Conservation (phyloP, 2,113 vertebrate genomes). For the Scomber colias region DNA sequence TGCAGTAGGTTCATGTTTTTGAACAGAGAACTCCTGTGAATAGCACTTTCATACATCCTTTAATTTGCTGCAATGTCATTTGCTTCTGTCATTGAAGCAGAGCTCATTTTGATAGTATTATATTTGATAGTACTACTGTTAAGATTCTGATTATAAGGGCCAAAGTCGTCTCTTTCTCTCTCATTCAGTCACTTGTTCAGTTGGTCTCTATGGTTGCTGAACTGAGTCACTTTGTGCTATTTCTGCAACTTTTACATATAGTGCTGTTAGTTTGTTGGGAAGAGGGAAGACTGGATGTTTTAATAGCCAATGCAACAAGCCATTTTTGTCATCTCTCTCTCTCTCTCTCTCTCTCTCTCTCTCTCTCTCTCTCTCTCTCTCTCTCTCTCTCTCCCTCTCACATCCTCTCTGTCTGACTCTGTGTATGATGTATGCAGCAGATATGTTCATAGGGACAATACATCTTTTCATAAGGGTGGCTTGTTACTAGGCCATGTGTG, state of each 20-base stretch:
- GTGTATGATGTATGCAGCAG: no score
- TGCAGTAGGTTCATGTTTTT: not conserved
- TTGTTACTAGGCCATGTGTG: not conserved
- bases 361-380: not conserved
- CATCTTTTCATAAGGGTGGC: conserved; percentile 11
- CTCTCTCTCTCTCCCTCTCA: not conserved
- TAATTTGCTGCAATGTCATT: conserved; percentile 17
- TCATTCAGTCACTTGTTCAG: not conserved
- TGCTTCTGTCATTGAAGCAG: not conserved
- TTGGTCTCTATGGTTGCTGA: not conserved
- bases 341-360: not conserved
- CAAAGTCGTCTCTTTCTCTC: conserved; percentile 13
- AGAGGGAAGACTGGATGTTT: not conserved
- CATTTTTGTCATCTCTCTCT: not conserved
- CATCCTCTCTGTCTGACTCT: not conserved
- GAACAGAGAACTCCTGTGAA: not conserved
- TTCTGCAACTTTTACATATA: conserved; percentile 10
- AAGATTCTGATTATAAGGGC: conserved; percentile 12
- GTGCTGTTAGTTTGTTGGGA: not conserved
- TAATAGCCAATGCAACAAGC: conserved; percentile 5
- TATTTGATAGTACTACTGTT: not conserved
- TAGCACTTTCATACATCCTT: conserved; percentile 14
- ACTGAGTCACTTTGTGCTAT: conserved; percentile 6
- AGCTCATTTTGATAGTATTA: not conserved
- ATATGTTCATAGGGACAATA: not conserved